phyloP scores from a whole-genome alignment of 2,113 vertebrate species.

The Datnioides undecimradiatus region DNA sequence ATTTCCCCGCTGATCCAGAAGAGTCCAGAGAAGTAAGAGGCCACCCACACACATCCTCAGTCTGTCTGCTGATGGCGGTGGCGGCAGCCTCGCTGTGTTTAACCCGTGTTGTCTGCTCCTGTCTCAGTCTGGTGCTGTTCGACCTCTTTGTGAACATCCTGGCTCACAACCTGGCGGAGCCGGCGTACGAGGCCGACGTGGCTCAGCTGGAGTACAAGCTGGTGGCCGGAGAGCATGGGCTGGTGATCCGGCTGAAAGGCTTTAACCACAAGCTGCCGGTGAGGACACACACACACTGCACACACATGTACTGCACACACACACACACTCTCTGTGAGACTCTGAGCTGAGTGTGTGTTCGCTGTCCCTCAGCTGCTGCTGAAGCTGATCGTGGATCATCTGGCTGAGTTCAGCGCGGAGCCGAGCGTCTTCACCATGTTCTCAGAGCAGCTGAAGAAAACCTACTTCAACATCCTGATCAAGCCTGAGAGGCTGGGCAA shows the following conservation, averaged over 20 bases:
- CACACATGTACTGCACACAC: not conserved
- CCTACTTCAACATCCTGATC: conserved; percentile 96
- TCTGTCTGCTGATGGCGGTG: too few relatives aligned
- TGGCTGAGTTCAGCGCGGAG: conserved; percentile 90
- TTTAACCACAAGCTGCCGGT: conserved; percentile 98
- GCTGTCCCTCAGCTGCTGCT: conserved; percentile 93
- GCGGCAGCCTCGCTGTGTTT: not conserved
- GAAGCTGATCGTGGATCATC: conserved; percentile 92
- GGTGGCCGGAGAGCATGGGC: conserved; percentile 91
- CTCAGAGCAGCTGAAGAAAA: conserved; percentile 94
- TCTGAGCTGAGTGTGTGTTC: too few relatives aligned
- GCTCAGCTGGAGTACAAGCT: conserved; percentile 95
- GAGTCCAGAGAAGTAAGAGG: conserved; percentile 92
- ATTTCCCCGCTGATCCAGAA: conserved; percentile 93
- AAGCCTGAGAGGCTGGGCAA: conserved; percentile 93
- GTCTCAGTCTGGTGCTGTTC: conserved; percentile 91
- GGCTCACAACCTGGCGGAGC: conserved; percentile 93
- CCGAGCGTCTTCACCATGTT: conserved; percentile 94
- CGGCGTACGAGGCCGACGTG: conserved; percentile 94
- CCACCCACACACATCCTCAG: not conserved
- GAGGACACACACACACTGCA: conserved; percentile 59
- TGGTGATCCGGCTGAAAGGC: conserved; percentile 91
- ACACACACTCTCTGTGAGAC: too few relatives aligned
- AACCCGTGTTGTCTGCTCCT: not conserved
- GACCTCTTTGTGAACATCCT: conserved; percentile 95